Evolutionary conservation across 2,888 invertebrate species (phyloP).

Genomic region (Cyrtodaria siliqua): DNA sequence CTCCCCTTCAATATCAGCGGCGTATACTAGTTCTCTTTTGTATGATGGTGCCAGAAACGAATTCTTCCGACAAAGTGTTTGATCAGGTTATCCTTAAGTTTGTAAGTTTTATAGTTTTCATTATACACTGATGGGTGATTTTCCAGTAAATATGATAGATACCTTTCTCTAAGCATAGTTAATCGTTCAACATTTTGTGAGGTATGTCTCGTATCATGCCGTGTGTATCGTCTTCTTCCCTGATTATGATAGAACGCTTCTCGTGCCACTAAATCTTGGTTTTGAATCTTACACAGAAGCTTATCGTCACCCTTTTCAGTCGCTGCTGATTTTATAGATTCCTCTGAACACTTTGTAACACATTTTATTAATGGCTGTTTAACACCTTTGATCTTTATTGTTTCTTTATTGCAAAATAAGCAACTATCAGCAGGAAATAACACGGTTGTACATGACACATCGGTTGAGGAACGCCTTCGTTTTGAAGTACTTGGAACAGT

Average conservation of each 20-base stretch:
- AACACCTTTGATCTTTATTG: slow-evolving; percentile 18
- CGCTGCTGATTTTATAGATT: slow-evolving; percentile 36
- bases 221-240: slow-evolving; percentile 30
- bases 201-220: slow-evolving; percentile 14
- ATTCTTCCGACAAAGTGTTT: too few species aligned
- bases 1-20: too few species aligned
- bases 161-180: slow-evolving; percentile 34
- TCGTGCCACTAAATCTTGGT: slow-evolving; percentile 28
- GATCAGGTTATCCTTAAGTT: too few species aligned
- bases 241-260: slow-evolving; percentile 39
- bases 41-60: too few species aligned
- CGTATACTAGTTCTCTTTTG: too few species aligned
- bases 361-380: slow-evolving; percentile 33
- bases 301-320: slow-evolving; percentile 13
- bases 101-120: too few species aligned
- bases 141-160: slow-evolving; percentile 14
- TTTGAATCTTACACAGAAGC: slow-evolving; percentile 23
- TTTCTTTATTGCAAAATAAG: slow-evolving; percentile 38
- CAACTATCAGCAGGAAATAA: slow-evolving; percentile 26
- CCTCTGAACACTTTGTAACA: slow-evolving; percentile 36
- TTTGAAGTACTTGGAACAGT: too few species aligned
- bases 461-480: not conserved
- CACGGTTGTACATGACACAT: too few species aligned
- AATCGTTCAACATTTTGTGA: slow-evolving; percentile 33
- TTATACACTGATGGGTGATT: slow-evolving; percentile 32